Conservation (phyloP, 2,113 vertebrate genomes). For the Eurypyga helias region DNA sequence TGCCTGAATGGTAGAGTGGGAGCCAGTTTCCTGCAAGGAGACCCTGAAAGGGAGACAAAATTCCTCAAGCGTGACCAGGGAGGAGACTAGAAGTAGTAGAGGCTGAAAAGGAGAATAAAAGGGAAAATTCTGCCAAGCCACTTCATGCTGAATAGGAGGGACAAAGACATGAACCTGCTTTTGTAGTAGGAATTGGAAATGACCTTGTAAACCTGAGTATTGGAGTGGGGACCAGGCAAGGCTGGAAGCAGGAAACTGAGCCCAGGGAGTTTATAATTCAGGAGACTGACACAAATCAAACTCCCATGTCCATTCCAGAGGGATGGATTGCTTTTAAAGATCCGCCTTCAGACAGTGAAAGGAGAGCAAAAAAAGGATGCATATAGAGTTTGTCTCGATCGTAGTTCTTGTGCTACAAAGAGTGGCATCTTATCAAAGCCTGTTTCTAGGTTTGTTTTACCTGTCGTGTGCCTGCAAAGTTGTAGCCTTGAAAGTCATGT, state of each 20-base stretch:
- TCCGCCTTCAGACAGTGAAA: background rate
- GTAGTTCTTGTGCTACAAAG: background rate
- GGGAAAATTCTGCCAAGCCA: background rate
- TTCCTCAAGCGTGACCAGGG: background rate
- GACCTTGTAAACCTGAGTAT: background rate
- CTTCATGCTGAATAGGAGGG: background rate
- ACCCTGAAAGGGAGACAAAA: background rate
- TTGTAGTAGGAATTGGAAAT: slow-evolving; percentile 5
- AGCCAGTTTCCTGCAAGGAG: background rate
- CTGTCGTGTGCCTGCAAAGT: background rate
- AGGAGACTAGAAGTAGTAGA: background rate
- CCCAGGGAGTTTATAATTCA: background rate
- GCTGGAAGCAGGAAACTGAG: background rate
- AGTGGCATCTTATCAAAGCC: background rate
- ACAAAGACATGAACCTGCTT: slow-evolving; percentile 26
- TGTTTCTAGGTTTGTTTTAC: background rate
- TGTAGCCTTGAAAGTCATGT: background rate
- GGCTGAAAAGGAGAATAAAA: background rate
- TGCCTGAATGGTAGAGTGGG: background rate
- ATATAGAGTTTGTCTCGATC: background rate
- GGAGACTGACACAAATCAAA: background rate
- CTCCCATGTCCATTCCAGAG: background rate
- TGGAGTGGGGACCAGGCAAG: background rate
- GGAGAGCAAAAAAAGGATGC: background rate
- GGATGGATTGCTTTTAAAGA: background rate